Base-by-base conservation (phyloP, 2,797 vertebrate genomes). In the Pristis pectinata region DNA sequence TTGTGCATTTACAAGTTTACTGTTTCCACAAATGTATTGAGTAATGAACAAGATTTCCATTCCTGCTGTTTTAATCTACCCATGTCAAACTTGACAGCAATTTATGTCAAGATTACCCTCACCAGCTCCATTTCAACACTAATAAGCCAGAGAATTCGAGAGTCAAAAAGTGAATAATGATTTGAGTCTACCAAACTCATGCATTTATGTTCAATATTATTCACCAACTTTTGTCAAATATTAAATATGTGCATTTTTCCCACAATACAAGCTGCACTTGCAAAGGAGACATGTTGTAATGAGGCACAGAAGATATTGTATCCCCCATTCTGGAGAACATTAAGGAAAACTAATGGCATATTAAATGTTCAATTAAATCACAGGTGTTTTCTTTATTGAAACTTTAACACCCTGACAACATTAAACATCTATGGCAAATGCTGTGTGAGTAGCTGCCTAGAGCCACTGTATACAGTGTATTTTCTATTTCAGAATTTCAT, bases 41-140 rank as follows among this genome's bases (percentile, higher is more conserved):
- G 30, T 64, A 67, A 67, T 67, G 87, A n/a, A 91, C n/a, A 41
- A n/a, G 37, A 17, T 67, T 37, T 41, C 6, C 61, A 80, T 91
- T 11, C 6, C 5, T 64, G n/a, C 59, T 37, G 13, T 59, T 91
- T 64, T 67, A 91, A 41, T 91, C 37, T 64, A 91, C n/a, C 87
- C n/a, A 11, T 37, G 87, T 91, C 87, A 67, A 41, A 64, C 17
- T n/a, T 91, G n/a, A 91, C 85, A 89, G 53, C 59, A 91, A n/a
- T 22, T 61, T 61, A 61, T 89, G 6, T 89, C 83, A 87, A 85
- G 11, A n/a, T 61, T 61, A 61, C 34, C n/a, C 17, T 61, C 85
- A n/a, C 17, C 85, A 89, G 27, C 85, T 61, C 15, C 15, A 61
- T 61, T 67, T 8, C 17, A 91, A 24, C 19, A 41, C 59, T 61